Evolutionary conservation across 2,797 vertebrate genomes (phyloP).

Genomic region (Paratrypauchen microcephalus): DNA sequence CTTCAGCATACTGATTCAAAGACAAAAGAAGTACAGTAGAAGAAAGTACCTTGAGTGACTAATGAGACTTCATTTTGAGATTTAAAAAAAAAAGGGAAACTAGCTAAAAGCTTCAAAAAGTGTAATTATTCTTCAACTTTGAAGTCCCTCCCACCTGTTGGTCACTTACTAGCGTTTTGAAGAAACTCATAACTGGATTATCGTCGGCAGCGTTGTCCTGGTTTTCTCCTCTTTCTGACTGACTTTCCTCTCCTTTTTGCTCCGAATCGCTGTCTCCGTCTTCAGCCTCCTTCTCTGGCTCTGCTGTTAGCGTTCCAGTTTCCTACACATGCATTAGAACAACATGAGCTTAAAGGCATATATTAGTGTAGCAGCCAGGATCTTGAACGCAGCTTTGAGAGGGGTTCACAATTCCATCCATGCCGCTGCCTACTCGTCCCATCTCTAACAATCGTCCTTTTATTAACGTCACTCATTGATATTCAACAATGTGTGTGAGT

Average conservation of each 20-base stretch:
- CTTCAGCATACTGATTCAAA: too few relatives aligned
- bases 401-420: slow-evolving; percentile 81
- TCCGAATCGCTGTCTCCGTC: slow-evolving; percentile 33
- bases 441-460: slow-evolving; percentile 80
- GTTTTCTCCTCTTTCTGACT: slow-evolving; percentile 40
- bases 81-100: too few relatives aligned
- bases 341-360: slow-evolving; percentile 65
- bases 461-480: slow-evolving; percentile 82
- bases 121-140: too few relatives aligned
- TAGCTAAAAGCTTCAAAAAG: too few relatives aligned
- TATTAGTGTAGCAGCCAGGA: slow-evolving; percentile 61
- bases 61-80: too few relatives aligned
- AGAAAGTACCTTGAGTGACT: too few relatives aligned
- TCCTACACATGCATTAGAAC: slow-evolving; percentile 79
- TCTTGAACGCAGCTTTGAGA: slow-evolving; percentile 81
- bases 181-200: slow-evolving; percentile 96
- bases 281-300: slow-evolving; percentile 44
- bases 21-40: too few relatives aligned
- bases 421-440: slow-evolving; percentile 82
- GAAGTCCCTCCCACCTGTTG: too few relatives aligned
- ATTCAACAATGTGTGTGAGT: slow-evolving; percentile 81
- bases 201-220: slow-evolving; percentile 66
- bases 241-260: slow-evolving; percentile 39
- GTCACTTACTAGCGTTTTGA: slow-evolving; percentile 91
- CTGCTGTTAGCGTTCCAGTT: slow-evolving; percentile 70